Conservation (phyloP, 1,140 invertebrate species). For the Trichonephila clavata region DNA sequence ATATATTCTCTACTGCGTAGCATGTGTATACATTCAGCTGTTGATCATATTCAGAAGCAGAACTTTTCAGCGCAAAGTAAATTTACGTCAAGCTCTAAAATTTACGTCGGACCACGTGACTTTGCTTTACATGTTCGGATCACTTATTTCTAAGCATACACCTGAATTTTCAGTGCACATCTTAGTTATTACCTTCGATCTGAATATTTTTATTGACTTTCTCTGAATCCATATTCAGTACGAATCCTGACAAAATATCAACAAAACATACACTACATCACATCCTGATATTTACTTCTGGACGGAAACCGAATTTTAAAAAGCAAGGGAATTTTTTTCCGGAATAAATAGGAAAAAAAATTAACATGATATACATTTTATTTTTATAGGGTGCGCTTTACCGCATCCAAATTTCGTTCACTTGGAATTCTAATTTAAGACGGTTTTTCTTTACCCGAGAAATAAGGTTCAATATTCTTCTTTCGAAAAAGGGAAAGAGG, state of each 20-base stretch:
- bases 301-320: background rate
- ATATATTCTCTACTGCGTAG: background rate
- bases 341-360: background rate
- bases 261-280: background rate
- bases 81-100: slow-evolving; percentile 1
- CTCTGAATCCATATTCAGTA: slow-evolving; percentile 2
- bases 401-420: background rate
- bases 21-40: background rate
- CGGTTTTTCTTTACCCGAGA: background rate
- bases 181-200: background rate
- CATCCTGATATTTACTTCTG: background rate
- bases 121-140: background rate
- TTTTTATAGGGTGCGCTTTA: background rate
- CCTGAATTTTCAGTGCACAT: background rate
- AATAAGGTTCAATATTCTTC: background rate
- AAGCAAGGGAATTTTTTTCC: background rate
- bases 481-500: background rate
- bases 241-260: background rate
- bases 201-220: background rate
- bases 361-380: background rate
- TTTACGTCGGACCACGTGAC: background rate
- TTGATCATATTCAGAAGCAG: background rate
- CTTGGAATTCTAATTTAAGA: slow-evolving; percentile 38
- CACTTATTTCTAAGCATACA: background rate
- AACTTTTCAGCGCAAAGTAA: background rate